Evolutionary conservation across 2,888 invertebrate species (phyloP).

Genomic region (Mimas tiliae): DNA sequence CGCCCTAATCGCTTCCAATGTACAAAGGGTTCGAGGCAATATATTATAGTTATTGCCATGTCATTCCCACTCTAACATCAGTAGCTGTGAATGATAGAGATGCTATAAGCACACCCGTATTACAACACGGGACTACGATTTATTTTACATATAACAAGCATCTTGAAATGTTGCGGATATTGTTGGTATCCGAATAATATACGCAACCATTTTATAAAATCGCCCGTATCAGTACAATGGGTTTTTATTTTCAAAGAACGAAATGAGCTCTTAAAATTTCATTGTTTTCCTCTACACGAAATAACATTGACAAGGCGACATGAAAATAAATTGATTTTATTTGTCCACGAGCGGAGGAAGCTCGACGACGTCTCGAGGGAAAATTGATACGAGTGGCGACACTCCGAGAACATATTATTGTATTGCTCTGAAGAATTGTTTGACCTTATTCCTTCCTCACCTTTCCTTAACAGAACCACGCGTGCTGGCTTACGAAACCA

Average conservation of each 20-base stretch:
- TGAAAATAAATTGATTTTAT: slow-evolving; percentile 53
- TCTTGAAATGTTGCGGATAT: neutral
- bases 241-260: slow-evolving; percentile 19
- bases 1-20: slow-evolving; percentile 1
- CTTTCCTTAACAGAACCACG: too few relatives aligned
- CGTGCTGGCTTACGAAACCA: too few relatives aligned
- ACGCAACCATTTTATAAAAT: neutral
- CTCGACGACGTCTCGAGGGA: slow-evolving; percentile 35
- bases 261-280: slow-evolving; percentile 18
- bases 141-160: slow-evolving; percentile 7
- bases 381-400: slow-evolving; percentile 38
- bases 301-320: slow-evolving; percentile 37
- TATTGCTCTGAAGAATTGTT: too few relatives aligned
- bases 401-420: slow-evolving; percentile 17
- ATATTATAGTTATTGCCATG: slow-evolving; percentile 54
- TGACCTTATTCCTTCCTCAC: too few relatives aligned
- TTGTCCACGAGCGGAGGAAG: slow-evolving; percentile 39
- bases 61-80: slow-evolving; percentile 40
- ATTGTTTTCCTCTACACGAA: slow-evolving; percentile 36
- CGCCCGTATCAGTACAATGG: slow-evolving; percentile 1
- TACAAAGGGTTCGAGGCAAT: slow-evolving; percentile 38
- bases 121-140: slow-evolving; percentile 5
- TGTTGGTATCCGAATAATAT: neutral
- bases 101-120: neutral
- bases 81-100: slow-evolving; percentile 37